Evolutionary conservation across 2,888 invertebrate genomes (phyloP).

Genomic region (Crematogaster levior): DNA sequence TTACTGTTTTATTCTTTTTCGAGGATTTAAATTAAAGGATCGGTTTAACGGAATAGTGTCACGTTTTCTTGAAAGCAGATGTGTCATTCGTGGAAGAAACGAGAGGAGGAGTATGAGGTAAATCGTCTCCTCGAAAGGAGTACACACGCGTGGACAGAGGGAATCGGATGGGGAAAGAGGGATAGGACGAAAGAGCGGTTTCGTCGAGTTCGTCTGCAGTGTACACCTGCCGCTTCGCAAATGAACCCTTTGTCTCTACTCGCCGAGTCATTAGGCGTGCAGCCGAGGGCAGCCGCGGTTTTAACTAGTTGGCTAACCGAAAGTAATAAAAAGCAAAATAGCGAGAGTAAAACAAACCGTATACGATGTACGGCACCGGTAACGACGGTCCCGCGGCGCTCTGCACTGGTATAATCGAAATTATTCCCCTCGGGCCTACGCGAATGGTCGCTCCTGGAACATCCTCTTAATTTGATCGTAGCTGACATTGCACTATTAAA

Average conservation of each 20-base stretch:
- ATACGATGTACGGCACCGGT: slow-evolving; percentile 49
- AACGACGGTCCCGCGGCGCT: slow-evolving; percentile 62
- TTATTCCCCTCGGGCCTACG: slow-evolving; percentile 42
- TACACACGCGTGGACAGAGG: slow-evolving; percentile 6
- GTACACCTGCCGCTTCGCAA: slow-evolving; percentile 78
- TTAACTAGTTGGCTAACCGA: slow-evolving; percentile 73
- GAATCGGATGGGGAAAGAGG: neutral
- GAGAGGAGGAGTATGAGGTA: neutral
- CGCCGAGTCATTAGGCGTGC: slow-evolving; percentile 77
- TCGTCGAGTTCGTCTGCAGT: slow-evolving; percentile 60
- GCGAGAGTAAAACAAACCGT: slow-evolving; percentile 69
- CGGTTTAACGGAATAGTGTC: neutral
- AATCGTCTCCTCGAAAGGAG: slow-evolving; percentile 26
- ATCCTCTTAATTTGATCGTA: slow-evolving; percentile 19
- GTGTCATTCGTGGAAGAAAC: slow-evolving; percentile 52
- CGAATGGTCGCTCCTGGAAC: slow-evolving; percentile 15
- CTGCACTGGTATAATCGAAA: slow-evolving; percentile 64
- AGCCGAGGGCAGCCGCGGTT: slow-evolving; percentile 68
- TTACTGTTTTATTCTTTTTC: neutral
- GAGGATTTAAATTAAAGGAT: too few relatives aligned
- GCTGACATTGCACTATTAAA: slow-evolving; percentile 7
- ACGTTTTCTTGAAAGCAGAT: slow-evolving; percentile 58
- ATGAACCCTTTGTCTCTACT: slow-evolving; percentile 79
- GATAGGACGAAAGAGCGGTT: slow-evolving; percentile 53
- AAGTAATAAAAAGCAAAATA: slow-evolving; percentile 73